Base-by-base conservation (phyloP, 2,888 invertebrate genomes). In the Rhopalosiphum nymphaeae region DNA sequence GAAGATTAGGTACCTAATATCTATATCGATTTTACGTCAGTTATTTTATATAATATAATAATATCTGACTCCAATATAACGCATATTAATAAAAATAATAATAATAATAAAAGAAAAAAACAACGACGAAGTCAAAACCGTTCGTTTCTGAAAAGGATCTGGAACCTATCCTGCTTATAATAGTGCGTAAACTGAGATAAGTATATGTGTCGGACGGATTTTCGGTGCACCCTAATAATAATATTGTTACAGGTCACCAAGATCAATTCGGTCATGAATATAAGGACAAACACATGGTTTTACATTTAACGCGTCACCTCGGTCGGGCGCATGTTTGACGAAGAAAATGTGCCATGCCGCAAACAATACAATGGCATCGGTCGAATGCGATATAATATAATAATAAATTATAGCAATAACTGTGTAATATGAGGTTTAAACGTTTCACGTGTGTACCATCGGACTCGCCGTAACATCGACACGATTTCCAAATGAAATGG, bases 11-110 rank as follows among this genome's bases (percentile, higher is more conserved):
- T 10, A 25, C 44, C n/a, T 21, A 49, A 11, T 10, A 25, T n/a
- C n/a, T 21, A 49, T 46, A 91, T 86, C 25, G 91, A 91, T 91
- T 91, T 57, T 86, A 46, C 46, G 91, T 57, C 56, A n/a, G 78
- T 57, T 11, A 44, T 57, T 78, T 85, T 85, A 36, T 53, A 7
- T 36, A n/a, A 53, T n/a, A 36, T 53, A 36, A 29, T 25, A n/a
- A 53, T n/a, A 25, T 53, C 36, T 36, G 53, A 53, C 88, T 88
- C 36, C 1, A 5, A 4, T 9, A 4, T 9, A 36, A 56, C 29
- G 89, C 44, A 42, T 44, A n/a, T 44, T 9, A 86, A 21, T 25
- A 36, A 85, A 25, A 44, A 16, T 49, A 49, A 49, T 49, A 16
- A 53, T 53, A 44, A 85, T 9, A 85, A 44, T 10, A 36, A 53